Evolutionary conservation across 2,113 vertebrate species (phyloP), one percentile per base, ranked within the genome.

Genomic region (Chionis minor): DNA sequence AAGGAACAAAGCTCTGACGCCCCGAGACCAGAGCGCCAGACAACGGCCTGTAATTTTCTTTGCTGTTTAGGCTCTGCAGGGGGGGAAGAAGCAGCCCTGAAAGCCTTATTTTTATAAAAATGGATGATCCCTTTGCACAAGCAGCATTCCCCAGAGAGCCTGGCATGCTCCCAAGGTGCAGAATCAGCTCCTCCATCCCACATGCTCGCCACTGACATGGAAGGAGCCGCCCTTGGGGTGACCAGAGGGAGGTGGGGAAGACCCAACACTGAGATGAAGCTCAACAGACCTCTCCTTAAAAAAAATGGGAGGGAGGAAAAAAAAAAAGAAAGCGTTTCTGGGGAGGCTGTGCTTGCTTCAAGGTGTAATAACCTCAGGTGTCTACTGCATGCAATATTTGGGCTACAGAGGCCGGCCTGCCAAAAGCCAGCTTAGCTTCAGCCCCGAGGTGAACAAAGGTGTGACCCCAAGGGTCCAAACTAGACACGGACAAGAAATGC

Each of bases 1-100:
- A 80, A 81, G 93, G 88, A 97, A 91, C 85, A 95, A 94, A 96
- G 95, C 67, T 81, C 82, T 10, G 3, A 4, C 9, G 35, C 82
- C 89, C 27, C 0, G 9, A 93, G 82, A 81, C 2, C 0, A 86
- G 47, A 1, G 0, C 0, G 3, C 13, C 80, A 86, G 44, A 83
- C 81, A 81, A 92, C 44, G 59, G 81, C 52, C 75, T 59, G 47
- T 47, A 22, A 94, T 90, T 92, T 73, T 83, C 82, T 84, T 67
- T 69, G 86, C 90, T 12, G 9, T 47, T 92, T 63, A 42, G 82
- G 63, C 75, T 86, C 92, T 52, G 82, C 72, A 86, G 75, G 81
- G 79, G 80, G 63, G 78, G 51, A 93, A 82, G 67, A 2, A 90
- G 74, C 70, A 75, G 51, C 72, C 72, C 51, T 27, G 63, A 81